Conservation (phyloP, 2,113 vertebrate genomes). For the Tauraco erythrolophus region DNA sequence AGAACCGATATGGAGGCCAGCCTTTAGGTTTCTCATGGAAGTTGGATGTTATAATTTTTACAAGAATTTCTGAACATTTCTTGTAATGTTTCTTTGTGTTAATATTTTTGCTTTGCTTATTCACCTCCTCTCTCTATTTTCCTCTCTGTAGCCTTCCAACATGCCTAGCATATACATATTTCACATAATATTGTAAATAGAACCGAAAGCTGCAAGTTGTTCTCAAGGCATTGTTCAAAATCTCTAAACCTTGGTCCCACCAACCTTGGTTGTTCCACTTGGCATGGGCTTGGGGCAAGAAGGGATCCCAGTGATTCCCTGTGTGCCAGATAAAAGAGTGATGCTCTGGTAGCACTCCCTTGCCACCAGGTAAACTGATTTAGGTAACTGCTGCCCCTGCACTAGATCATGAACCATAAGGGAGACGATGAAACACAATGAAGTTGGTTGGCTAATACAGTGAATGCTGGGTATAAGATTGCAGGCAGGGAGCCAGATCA, state of each 20-base stretch:
- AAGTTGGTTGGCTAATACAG: not conserved
- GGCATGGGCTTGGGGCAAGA: not conserved
- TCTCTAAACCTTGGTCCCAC: not conserved
- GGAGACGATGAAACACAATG: not conserved
- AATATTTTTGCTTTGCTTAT: not conserved
- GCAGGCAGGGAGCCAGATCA: not conserved
- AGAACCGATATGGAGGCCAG: not conserved
- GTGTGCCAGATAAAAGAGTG: not conserved
- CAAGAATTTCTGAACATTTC: not conserved
- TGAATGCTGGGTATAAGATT: not conserved
- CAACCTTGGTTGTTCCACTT: not conserved
- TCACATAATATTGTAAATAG: not conserved
- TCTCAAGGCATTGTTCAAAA: not conserved
- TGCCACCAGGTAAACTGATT: not conserved
- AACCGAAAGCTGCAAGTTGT: not conserved
- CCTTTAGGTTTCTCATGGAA: not conserved
- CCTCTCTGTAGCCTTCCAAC: not conserved
- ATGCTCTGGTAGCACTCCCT: not conserved
- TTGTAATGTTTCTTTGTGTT: not conserved
- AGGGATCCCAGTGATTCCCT: not conserved
- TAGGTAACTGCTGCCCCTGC: not conserved
- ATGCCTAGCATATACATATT: not conserved
- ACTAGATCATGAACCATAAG: not conserved
- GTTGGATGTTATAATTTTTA: not conserved
- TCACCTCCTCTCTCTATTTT: not conserved